Percentiles rank a stretch among this genome's conserved stretches.
Conservation (phyloP, 2,797 vertebrate genomes). For the Rachycentron canadum region DNA sequence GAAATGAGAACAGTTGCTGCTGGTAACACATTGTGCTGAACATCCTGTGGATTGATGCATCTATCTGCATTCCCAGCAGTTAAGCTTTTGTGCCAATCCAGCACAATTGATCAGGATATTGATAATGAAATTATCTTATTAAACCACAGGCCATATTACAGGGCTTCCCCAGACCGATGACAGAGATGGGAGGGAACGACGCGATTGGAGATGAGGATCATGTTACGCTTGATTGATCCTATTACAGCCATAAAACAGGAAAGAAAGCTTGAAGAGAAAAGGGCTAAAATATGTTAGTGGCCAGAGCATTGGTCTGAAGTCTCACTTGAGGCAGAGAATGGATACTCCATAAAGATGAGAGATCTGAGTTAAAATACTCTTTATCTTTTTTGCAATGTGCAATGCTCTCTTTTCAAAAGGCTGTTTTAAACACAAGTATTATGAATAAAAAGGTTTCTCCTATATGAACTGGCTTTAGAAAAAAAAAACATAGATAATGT, state of each 20-base stretch:
- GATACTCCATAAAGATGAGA: constrained; percentile 16
- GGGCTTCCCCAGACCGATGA: constrained; percentile 55
- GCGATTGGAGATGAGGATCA: constrained; percentile 41
- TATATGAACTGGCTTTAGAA: not conserved
- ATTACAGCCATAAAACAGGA: constrained; percentile 68
- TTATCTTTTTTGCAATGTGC: not conserved
- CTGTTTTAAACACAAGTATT: not conserved
- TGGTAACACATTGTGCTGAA: not conserved
- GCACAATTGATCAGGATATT: constrained; percentile 54
- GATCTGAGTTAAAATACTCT: constrained; percentile 4
- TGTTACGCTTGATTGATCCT: constrained; percentile 69
- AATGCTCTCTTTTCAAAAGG: constrained; percentile 3
- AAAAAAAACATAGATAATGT: constrained; percentile 7
- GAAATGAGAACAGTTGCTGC: not conserved
- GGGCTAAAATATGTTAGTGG: constrained; percentile 59
- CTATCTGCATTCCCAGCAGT: constrained; percentile 46
- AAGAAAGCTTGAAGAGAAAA: constrained; percentile 48
- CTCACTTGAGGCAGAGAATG: not conserved
- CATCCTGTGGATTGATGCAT: not conserved
- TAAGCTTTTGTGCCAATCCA: constrained; percentile 39
- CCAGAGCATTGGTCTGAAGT: constrained; percentile 36
- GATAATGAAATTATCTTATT: constrained; percentile 54
- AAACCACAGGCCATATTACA: constrained; percentile 54
- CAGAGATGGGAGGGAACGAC: constrained; percentile 30
- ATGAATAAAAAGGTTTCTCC: not conserved